Evolutionary conservation across 1,140 invertebrate genomes (phyloP).

Genomic region (Lithobius niger): DNA sequence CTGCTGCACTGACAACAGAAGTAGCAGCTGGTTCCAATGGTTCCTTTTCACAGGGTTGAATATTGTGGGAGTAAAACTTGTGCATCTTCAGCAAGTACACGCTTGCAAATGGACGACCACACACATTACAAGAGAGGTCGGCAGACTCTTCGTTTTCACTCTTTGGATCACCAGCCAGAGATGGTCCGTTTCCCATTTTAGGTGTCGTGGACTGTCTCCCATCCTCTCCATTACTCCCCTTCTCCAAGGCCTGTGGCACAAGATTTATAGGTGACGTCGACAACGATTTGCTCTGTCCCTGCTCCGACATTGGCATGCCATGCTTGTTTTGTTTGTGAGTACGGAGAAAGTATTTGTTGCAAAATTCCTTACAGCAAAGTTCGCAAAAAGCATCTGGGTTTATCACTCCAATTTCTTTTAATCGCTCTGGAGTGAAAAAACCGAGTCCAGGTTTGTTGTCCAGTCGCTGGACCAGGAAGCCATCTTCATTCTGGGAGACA

Average conservation of each 20-base stretch:
- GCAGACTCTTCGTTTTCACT: slow-evolving; percentile 24
- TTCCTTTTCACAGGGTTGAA: slow-evolving; percentile 22
- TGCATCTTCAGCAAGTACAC: slow-evolving; percentile 39
- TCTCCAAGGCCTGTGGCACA: neutral
- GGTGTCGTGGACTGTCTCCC: neutral
- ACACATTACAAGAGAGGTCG: slow-evolving; percentile 39
- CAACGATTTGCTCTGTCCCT: neutral
- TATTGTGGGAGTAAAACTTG: slow-evolving; percentile 34
- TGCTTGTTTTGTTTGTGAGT: slow-evolving; percentile 69
- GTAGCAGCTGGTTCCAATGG: slow-evolving; percentile 2
- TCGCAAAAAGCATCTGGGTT: slow-evolving; percentile 85
- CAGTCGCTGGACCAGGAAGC: neutral
- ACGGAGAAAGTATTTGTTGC: slow-evolving; percentile 84
- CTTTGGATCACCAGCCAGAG: slow-evolving; percentile 19
- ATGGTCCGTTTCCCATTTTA: neutral
- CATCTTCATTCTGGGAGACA: slow-evolving; percentile 13
- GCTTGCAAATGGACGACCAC: slow-evolving; percentile 41
- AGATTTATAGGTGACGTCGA: slow-evolving; percentile 8
- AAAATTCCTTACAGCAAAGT: slow-evolving; percentile 87
- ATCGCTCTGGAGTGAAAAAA: slow-evolving; percentile 47
- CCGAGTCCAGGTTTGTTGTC: neutral
- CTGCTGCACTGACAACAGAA: slow-evolving; percentile 14
- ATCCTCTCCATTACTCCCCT: slow-evolving; percentile 7
- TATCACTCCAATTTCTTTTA: slow-evolving; percentile 59
- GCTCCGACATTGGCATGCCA: slow-evolving; percentile 32